phyloP scores from a whole-genome alignment of 2,113 vertebrate genomes.

The Alexandromys fortis region DNA sequence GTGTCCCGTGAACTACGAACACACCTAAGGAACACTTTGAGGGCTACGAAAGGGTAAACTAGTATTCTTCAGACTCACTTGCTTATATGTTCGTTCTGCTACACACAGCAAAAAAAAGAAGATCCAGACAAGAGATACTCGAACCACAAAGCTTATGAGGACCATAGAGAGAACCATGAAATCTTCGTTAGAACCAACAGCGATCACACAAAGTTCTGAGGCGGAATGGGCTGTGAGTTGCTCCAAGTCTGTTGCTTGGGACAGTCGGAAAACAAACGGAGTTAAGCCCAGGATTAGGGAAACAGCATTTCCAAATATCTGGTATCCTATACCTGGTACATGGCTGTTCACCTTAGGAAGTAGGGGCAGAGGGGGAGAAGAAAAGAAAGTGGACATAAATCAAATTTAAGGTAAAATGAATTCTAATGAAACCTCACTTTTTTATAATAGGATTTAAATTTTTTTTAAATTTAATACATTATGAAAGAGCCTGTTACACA shows the following conservation, averaged over 20 bases:
- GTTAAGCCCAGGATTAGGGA: conserved; percentile 94
- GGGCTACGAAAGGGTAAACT: conserved; percentile 50
- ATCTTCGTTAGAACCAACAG: conserved; percentile 92
- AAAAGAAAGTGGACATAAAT: background rate
- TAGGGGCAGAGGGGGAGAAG: background rate
- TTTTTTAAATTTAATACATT: conserved; percentile 42
- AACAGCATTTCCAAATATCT: conserved; percentile 96
- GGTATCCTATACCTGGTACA: conserved; percentile 96
- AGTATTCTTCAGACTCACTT: conserved; percentile 86
- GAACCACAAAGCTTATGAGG: conserved; percentile 94
- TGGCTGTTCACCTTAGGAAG: conserved; percentile 93
- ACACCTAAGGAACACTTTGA: conserved; percentile 8
- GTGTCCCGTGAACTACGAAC: conserved; percentile 39
- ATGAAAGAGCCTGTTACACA: conserved; percentile 22
- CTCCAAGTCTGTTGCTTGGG: conserved; percentile 94
- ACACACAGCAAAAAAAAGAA: conserved; percentile 99
- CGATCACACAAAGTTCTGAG: conserved; percentile 90
- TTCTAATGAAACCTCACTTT: conserved; percentile 30
- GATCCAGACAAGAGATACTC: conserved; percentile 97
- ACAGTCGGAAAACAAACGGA: conserved; percentile 94
- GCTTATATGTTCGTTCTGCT: conserved; percentile 98
- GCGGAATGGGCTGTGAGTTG: conserved; percentile 91
- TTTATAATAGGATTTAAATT: conserved; percentile 24
- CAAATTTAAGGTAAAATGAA: background rate
- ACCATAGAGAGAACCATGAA: conserved; percentile 93